Evolutionary conservation across 2,797 vertebrate genomes (phyloP).

Genomic region (Hyperoplus immaculatus): DNA sequence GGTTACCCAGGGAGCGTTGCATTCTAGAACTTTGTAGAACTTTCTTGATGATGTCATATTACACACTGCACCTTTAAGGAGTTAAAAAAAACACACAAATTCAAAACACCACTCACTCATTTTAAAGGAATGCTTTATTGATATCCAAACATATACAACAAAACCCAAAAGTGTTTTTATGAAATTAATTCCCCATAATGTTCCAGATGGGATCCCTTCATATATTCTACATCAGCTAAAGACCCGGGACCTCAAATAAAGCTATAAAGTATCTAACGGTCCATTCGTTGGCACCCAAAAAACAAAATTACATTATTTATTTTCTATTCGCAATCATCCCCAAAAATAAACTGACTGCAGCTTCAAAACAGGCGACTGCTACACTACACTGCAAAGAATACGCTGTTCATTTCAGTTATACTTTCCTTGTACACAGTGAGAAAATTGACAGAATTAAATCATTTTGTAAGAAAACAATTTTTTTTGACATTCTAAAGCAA

Average conservation of each 20-base stretch:
- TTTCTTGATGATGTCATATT: no score
- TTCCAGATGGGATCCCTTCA: slow-evolving; percentile 73
- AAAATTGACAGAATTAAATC: not conserved
- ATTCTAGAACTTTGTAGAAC: no score
- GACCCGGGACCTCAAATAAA: slow-evolving; percentile 72
- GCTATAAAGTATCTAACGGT: slow-evolving; percentile 52
- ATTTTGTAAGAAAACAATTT: not conserved
- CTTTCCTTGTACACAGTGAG: not conserved
- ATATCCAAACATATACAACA: slow-evolving; percentile 83
- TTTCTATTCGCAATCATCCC: slow-evolving; percentile 6
- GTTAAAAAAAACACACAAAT: no score
- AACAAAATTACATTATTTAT: slow-evolving; percentile 27
- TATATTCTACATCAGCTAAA: slow-evolving; percentile 59
- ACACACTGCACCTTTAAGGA: no score
- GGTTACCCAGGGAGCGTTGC: no score
- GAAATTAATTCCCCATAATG: slow-evolving; percentile 58
- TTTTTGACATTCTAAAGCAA: not conserved
- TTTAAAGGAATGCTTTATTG: slow-evolving; percentile 90
- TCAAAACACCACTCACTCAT: slow-evolving; percentile 35
- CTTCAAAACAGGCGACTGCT: slow-evolving; percentile 29
- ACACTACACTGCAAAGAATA: slow-evolving; percentile 2
- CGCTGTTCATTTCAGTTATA: not conserved
- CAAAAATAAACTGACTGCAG: slow-evolving; percentile 23
- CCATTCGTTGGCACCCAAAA: slow-evolving; percentile 51
- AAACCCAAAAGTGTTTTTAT: slow-evolving; percentile 71